Conservation (phyloP, 1,140 invertebrate species). For the Coboldia fuscipes region DNA sequence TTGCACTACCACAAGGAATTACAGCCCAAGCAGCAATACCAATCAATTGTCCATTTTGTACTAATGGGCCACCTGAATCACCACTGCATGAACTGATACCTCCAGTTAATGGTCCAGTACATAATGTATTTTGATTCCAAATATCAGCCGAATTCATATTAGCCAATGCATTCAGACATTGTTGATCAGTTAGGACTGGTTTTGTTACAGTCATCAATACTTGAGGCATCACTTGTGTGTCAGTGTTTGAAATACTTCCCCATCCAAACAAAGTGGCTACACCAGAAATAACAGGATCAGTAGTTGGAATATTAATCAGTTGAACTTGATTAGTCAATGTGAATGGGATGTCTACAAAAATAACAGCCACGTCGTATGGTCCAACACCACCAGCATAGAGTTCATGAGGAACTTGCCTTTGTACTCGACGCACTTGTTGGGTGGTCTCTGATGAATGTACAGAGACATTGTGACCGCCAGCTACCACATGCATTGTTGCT, state of each 20-base stretch:
- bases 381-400: slow-evolving; percentile 19
- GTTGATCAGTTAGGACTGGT: slow-evolving; percentile 21
- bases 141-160: slow-evolving; percentile 11
- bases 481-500: slow-evolving; percentile 15
- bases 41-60: slow-evolving; percentile 13
- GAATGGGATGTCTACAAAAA: slow-evolving; percentile 21
- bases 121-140: slow-evolving; percentile 24
- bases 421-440: slow-evolving; percentile 14
- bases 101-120: slow-evolving; percentile 25
- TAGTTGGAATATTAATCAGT: slow-evolving; percentile 20
- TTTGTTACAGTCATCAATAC: slow-evolving; percentile 22
- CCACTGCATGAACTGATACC: slow-evolving; percentile 25
- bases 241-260: slow-evolving; percentile 24
- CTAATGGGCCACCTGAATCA: slow-evolving; percentile 24
- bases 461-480: slow-evolving; percentile 14
- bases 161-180: slow-evolving; percentile 15
- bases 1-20: slow-evolving; percentile 25
- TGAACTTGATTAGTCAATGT: slow-evolving; percentile 18
- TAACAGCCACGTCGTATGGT: slow-evolving; percentile 28
- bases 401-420: slow-evolving; percentile 14
- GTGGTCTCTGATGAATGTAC: slow-evolving; percentile 8
- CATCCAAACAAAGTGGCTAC: slow-evolving; percentile 23
- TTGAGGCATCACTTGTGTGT: slow-evolving; percentile 18
- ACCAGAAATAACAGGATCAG: slow-evolving; percentile 21
- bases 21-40: slow-evolving; percentile 21